Evolutionary conservation across 35 echinoderm and acorn worm genomes (phyloP).

Genomic region (Lytechinus pictus): DNA sequence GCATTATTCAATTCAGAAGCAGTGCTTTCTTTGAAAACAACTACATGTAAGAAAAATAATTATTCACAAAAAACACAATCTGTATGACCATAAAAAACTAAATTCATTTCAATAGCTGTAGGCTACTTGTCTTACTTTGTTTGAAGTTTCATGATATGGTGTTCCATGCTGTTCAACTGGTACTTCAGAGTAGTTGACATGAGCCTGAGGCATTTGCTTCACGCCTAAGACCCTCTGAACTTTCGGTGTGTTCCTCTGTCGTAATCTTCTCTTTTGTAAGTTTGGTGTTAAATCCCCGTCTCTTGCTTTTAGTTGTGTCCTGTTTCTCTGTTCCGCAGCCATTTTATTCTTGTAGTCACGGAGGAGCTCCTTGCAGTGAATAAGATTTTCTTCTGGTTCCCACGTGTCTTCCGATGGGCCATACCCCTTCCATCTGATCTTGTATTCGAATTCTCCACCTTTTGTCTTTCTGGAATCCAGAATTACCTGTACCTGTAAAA

Average conservation of each 20-base stretch:
- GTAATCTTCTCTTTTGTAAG: not conserved
- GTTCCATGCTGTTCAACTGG: too few species aligned
- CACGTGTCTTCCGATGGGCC: conserved; percentile 57
- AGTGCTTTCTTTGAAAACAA: too few species aligned
- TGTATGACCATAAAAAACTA: too few species aligned
- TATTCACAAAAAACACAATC: too few species aligned
- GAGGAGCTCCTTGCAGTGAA: conserved; percentile 46
- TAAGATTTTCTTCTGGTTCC: conserved; percentile 70
- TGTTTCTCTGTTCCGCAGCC: conserved; percentile 45
- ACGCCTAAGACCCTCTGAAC: conserved; percentile 39
- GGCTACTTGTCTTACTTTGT: not conserved
- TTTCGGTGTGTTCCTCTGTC: conserved; percentile 34
- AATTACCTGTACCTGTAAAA: conserved; percentile 58
- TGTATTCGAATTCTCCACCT: conserved; percentile 56
- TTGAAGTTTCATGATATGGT: not conserved
- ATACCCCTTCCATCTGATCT: conserved; percentile 68
- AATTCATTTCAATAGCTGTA: too few species aligned
- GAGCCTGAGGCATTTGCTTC: not conserved
- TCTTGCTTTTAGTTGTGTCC: not conserved
- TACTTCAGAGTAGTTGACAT: not conserved
- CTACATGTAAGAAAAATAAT: too few species aligned
- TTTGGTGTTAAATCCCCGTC: not conserved
- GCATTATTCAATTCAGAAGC: too few species aligned
- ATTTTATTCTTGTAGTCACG: conserved; percentile 49
- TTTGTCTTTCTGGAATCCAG: conserved; percentile 42